Evolutionary conservation across 2,113 vertebrate species (phyloP).

Genomic region (Varanus salvator): DNA sequence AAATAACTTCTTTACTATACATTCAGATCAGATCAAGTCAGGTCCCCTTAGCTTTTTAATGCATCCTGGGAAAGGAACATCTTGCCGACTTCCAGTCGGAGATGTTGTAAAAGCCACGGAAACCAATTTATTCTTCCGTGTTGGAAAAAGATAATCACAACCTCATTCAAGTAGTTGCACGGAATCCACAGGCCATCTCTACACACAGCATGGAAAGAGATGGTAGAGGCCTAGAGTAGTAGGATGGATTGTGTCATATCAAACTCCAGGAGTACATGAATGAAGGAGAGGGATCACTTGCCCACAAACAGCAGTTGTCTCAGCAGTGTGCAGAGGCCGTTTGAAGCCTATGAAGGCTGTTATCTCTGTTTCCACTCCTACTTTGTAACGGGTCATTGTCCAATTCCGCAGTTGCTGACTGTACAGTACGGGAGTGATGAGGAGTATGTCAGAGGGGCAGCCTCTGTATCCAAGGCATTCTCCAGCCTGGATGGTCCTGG

Average conservation of each 20-base stretch:
- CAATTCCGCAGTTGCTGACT: too few species aligned
- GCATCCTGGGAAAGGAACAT: not conserved
- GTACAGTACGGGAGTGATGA: not conserved
- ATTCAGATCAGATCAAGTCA: not conserved
- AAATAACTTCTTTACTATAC: not conserved
- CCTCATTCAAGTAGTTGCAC: not conserved
- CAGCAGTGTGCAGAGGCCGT: too few species aligned
- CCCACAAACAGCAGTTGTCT: too few species aligned
- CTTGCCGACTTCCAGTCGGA: not conserved
- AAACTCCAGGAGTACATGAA: not conserved
- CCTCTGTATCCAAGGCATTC: too few species aligned
- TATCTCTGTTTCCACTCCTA: too few species aligned
- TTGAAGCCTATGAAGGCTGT: too few species aligned
- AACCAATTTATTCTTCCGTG: not conserved
- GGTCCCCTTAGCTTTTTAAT: not conserved
- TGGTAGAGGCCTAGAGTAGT: not conserved
- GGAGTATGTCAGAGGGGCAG: too few species aligned
- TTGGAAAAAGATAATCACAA: not conserved
- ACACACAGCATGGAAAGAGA: not conserved
- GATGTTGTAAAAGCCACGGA: not conserved
- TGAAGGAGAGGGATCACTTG: not conserved
- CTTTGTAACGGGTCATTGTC: too few species aligned
- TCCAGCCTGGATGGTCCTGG: too few species aligned
- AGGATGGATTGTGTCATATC: not conserved
- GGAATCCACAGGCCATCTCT: not conserved